Conservation (phyloP, 1,140 invertebrate genomes). For the Sycophaga agraensis region DNA sequence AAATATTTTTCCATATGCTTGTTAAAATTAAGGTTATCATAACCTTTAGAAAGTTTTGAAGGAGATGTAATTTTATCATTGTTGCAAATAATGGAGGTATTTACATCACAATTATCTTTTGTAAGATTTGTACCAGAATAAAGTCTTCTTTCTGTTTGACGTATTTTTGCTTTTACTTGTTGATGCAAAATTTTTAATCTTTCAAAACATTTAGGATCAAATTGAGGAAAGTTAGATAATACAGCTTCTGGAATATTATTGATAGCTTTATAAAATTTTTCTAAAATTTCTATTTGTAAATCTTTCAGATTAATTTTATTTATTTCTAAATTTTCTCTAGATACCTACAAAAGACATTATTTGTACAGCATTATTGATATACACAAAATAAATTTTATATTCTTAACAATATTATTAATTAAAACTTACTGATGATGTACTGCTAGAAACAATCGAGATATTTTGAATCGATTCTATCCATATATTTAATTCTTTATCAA, state of each 20-base stretch:
- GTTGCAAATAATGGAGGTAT: not conserved
- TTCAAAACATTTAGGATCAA: constrained; percentile 39
- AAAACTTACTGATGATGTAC: not conserved
- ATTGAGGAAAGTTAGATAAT: constrained; percentile 47
- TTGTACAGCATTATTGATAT: not conserved
- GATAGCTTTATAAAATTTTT: constrained; percentile 43
- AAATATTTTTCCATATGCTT: not conserved
- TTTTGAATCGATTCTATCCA: constrained; percentile 27
- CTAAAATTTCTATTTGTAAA: constrained; percentile 44
- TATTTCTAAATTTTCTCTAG: constrained; percentile 37
- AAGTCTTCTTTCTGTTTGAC: constrained; percentile 41
- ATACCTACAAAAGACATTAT: constrained; percentile 28
- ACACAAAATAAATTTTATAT: constrained; percentile 35
- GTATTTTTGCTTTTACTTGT: constrained; percentile 46
- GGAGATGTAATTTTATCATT: not conserved
- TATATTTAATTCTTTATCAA: constrained; percentile 16
- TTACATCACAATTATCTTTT: constrained; percentile 33
- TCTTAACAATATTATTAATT: constrained; percentile 33
- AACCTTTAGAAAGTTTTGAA: not conserved
- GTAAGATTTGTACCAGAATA: constrained; percentile 45
- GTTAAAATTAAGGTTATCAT: not conserved
- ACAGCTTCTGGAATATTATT: constrained; percentile 45
- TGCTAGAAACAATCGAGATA: constrained; percentile 19
- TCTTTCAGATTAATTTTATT: constrained; percentile 37
- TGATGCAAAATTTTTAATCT: constrained; percentile 44